Conservation (phyloP, 2,888 invertebrate genomes). For the Eristalis intricaria region DNA sequence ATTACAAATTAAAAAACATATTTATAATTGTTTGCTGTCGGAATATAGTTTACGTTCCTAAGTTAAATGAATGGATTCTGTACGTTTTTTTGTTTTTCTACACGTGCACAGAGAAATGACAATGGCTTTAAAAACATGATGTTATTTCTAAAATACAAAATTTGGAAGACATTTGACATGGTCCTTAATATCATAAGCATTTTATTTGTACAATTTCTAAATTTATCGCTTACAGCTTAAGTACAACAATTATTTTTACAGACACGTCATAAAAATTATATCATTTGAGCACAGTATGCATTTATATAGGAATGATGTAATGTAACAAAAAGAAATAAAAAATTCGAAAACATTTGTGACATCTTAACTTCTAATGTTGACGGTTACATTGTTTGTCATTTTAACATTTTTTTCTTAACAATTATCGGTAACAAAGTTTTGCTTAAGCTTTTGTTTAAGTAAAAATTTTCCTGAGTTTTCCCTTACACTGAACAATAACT, state of each 20-base stretch:
- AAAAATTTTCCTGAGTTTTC: background rate
- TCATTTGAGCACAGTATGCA: slow-evolving; percentile 1
- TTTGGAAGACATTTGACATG: slow-evolving; percentile 37
- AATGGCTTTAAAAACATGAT: background rate
- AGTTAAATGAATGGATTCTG: background rate
- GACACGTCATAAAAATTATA: background rate
- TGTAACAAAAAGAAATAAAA: background rate
- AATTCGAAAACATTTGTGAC: slow-evolving; percentile 3
- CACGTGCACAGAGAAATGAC: background rate
- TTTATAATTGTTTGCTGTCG: too few relatives aligned
- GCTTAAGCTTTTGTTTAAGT: too few relatives aligned
- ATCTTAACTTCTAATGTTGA: background rate
- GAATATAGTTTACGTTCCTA: too few relatives aligned
- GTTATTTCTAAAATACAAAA: background rate
- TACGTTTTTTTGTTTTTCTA: background rate
- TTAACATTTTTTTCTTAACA: background rate
- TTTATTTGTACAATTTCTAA: background rate
- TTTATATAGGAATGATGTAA: slow-evolving; percentile 12
- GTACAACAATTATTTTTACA: background rate
- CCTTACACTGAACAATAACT: background rate
- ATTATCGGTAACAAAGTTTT: background rate
- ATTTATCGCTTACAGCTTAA: background rate
- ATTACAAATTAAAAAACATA: too few relatives aligned
- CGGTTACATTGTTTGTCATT: background rate
- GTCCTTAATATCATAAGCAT: slow-evolving; percentile 19